A percentile compares a stretch with the other conserved stretches of the same genome.
Evolutionary conservation across 2,888 invertebrate genomes (phyloP).

Genomic region (Coelopa pilipes): DNA sequence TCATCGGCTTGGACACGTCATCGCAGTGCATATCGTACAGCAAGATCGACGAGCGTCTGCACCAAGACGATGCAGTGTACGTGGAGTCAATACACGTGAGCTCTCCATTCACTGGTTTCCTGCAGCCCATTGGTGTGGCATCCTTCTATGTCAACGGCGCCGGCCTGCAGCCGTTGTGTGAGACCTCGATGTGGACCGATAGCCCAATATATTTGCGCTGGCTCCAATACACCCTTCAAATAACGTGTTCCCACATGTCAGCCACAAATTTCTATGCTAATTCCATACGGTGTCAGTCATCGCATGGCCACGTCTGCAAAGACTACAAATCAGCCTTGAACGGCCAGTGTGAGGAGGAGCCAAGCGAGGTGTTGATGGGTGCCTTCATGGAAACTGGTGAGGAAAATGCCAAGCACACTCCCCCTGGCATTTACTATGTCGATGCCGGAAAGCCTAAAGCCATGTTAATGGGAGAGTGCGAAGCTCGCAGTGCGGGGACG

Average conservation of each 20-base stretch:
- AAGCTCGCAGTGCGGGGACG: neutral
- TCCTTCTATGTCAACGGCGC: constrained; percentile 7
- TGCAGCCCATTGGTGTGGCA: neutral
- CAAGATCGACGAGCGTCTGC: neutral
- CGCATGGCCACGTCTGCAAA: neutral
- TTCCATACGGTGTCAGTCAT: neutral
- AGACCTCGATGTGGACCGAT: neutral
- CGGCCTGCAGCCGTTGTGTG: neutral
- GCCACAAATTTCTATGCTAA: constrained; percentile 7
- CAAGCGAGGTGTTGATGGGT: constrained; percentile 1
- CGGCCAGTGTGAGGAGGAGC: neutral
- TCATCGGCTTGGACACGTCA: constrained; percentile 4
- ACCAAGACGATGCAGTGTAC: neutral
- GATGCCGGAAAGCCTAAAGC: neutral
- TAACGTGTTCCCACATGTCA: neutral
- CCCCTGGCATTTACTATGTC: neutral
- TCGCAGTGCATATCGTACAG: neutral
- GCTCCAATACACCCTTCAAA: neutral
- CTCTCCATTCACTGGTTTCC: neutral
- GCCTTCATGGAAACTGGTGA: neutral
- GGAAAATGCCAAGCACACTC: neutral
- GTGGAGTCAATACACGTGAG: neutral
- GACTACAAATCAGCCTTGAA: neutral
- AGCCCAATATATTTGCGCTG: neutral
- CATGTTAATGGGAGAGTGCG: neutral